These are phyloP conservation scores for Meiosimyza decipiens DNA, from an alignment of 2,888 invertebrate genomes.

Conservation along the genomic window DNA sequence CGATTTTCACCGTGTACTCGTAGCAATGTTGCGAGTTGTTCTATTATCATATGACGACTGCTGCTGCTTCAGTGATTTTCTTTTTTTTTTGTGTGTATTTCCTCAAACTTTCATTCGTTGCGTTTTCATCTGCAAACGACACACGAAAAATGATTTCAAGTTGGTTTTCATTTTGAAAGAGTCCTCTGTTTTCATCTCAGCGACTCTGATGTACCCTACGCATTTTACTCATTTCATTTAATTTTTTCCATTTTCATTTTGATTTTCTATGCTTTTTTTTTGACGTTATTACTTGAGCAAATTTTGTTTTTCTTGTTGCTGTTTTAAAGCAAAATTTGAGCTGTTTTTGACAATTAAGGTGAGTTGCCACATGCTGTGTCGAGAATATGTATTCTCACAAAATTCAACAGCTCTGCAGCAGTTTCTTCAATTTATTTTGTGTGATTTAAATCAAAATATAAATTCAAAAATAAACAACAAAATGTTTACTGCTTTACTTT, in stretches of 20 bases:
- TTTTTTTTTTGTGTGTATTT: not conserved
- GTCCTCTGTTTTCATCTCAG: not conserved
- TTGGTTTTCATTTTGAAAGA: slow-evolving; percentile 1
- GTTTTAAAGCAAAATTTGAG: not conserved
- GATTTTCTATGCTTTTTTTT: slow-evolving; percentile 4
- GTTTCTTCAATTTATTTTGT: no score
- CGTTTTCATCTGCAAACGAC: slow-evolving; percentile 31
- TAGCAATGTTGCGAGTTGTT: slow-evolving; percentile 9
- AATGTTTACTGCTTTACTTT: no score
- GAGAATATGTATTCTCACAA: no score
- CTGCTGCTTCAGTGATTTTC: not conserved
- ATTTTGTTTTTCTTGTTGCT: not conserved
- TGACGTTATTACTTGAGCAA: not conserved
- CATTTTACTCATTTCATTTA: slow-evolving; percentile 1
- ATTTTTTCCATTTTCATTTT: not conserved
- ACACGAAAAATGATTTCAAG: slow-evolving; percentile 28
- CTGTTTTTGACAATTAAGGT: slow-evolving; percentile 9
- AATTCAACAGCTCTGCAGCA: no score
- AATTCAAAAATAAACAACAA: no score
- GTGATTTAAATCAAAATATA: no score
- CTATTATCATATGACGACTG: not conserved
- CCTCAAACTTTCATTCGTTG: not conserved
- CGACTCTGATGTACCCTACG: not conserved
- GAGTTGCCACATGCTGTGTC: slow-evolving; percentile 10
- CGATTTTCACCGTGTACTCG: no score